A percentile compares a stretch with the other conserved stretches of the same genome.
These are phyloP conservation scores for Athalia cordata DNA, from an alignment of 2,888 invertebrate genomes.

Conservation along the genomic window DNA sequence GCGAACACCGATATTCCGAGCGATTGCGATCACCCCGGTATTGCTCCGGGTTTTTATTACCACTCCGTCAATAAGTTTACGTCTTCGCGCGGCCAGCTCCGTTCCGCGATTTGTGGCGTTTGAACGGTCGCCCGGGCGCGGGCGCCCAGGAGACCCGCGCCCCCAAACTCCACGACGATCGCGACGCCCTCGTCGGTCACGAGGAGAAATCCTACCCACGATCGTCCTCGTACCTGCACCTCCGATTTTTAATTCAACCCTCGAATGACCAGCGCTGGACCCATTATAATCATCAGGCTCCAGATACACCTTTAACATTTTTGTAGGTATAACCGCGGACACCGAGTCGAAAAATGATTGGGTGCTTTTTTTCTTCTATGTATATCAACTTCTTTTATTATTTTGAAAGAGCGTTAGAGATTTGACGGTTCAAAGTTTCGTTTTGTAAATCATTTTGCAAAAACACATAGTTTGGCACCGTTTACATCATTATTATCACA, in stretches of 20 bases:
- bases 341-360: background rate
- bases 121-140: conserved; percentile 28
- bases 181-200: conserved; percentile 29
- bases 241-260: background rate
- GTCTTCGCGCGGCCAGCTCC: conserved; percentile 17
- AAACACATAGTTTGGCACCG: no score
- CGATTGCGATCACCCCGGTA: background rate
- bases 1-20: conserved; percentile 35
- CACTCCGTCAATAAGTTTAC: conserved; percentile 47
- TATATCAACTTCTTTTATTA: background rate
- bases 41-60: conserved; percentile 30
- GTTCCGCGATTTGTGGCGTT: conserved; percentile 35
- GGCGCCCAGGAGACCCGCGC: background rate
- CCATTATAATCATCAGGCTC: background rate
- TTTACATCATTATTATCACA: no score
- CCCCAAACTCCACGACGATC: conserved; percentile 16
- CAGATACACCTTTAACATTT: background rate
- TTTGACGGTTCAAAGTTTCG: no score
- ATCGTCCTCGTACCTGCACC: background rate
- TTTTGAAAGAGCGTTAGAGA: no score
- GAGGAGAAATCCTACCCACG: background rate
- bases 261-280: background rate
- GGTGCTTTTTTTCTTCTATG: background rate
- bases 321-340: background rate
- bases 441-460: no score